These are phyloP conservation scores for Eriocheir sinensis DNA, from an alignment of 1,140 invertebrate genomes.

Conservation along the genomic window DNA sequence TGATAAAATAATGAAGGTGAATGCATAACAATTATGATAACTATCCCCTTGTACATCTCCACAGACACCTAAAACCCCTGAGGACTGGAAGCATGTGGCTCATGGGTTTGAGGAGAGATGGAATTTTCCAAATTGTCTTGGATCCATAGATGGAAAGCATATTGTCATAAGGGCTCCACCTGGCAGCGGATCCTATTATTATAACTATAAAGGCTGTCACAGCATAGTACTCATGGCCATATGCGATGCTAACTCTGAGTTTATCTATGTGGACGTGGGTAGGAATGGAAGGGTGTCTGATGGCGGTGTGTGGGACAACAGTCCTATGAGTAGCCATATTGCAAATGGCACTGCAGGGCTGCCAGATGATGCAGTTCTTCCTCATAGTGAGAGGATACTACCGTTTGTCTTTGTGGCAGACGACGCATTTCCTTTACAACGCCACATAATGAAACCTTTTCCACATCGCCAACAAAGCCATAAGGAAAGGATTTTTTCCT, in stretches of 20 bases:
- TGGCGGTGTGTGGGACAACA: constrained; percentile 51
- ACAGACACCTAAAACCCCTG: too few relatives aligned
- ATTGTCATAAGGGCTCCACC: constrained; percentile 50
- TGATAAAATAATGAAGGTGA: too few relatives aligned
- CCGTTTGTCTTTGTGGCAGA: constrained; percentile 59
- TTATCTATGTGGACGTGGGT: constrained; percentile 57
- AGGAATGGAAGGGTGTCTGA: constrained; percentile 20
- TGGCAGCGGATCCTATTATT: constrained; percentile 44
- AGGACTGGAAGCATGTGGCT: too few relatives aligned
- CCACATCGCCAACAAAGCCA: constrained; percentile 44
- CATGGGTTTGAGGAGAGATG: too few relatives aligned
- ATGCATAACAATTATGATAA: too few relatives aligned
- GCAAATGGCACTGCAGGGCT: constrained; percentile 51
- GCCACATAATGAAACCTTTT: constrained; percentile 61
- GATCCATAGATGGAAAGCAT: too few relatives aligned
- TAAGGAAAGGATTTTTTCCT: constrained; percentile 49
- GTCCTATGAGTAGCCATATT: constrained; percentile 35
- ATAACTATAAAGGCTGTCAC: constrained; percentile 55
- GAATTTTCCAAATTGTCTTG: too few relatives aligned
- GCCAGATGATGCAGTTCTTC: constrained; percentile 35
- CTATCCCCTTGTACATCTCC: too few relatives aligned
- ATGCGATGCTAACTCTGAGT: constrained; percentile 44
- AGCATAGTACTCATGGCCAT: constrained; percentile 53
- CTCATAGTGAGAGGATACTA: constrained; percentile 49
- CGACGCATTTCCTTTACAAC: constrained; percentile 47